phyloP scores from a whole-genome alignment of 2,113 vertebrate species.

The Melanerpes aurifrons region DNA sequence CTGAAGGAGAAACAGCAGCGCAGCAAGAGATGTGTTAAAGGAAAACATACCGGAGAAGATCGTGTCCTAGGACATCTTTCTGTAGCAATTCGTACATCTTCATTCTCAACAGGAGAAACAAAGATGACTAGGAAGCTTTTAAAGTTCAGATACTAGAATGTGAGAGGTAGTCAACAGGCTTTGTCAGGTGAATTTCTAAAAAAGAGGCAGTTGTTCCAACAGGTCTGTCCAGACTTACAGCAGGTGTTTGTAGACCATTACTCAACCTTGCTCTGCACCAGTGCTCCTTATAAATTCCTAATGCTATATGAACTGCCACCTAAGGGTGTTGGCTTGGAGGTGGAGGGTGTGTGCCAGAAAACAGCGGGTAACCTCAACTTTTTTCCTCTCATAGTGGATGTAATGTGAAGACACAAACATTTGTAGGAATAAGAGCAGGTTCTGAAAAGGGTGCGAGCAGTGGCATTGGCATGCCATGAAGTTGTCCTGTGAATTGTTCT shows the following conservation, averaged over 20 bases:
- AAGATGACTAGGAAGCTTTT: neutral
- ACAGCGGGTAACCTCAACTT: neutral
- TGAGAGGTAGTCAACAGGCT: neutral
- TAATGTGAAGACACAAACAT: neutral
- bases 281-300: neutral
- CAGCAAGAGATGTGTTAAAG: neutral
- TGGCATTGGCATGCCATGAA: neutral
- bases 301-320: rapidly evolving
- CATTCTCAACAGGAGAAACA: neutral
- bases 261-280: neutral
- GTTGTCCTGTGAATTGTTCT: neutral
- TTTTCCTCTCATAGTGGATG: neutral
- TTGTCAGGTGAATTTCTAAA: neutral
- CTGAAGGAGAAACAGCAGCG: rapidly evolving
- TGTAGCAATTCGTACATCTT: neutral
- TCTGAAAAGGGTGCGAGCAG: neutral
- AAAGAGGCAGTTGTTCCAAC: neutral
- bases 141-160: neutral
- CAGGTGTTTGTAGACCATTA: neutral
- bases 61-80: neutral
- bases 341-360: neutral
- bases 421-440: neutral
- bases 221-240: neutral
- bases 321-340: neutral
- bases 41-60: neutral